Conservation (phyloP, 2,113 vertebrate genomes). For the Noctilio leporinus region DNA sequence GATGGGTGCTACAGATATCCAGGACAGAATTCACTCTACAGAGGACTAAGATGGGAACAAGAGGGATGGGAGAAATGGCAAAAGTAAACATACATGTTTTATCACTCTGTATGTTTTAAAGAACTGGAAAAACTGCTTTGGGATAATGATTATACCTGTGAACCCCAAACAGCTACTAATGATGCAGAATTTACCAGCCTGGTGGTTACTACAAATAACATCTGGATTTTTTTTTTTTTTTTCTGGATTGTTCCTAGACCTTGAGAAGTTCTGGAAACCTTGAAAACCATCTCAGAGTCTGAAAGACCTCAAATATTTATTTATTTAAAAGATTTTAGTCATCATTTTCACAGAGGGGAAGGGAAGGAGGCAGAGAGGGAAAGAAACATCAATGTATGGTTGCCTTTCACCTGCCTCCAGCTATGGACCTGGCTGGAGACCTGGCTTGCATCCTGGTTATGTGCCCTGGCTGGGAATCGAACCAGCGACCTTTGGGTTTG, state of each 20-base stretch:
- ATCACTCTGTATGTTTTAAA: not conserved
- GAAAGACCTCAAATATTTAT: conserved; percentile 44
- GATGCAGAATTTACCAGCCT: not conserved
- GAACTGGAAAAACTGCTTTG: not conserved
- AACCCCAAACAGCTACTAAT: not conserved
- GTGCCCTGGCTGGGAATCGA: too few species aligned
- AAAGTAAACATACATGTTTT: not conserved
- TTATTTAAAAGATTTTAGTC: too few species aligned
- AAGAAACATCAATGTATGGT: too few species aligned
- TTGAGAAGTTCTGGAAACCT: conserved; percentile 34
- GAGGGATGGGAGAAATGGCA: not conserved
- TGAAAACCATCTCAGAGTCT: conserved; percentile 46
- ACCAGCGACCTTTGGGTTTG: too few species aligned
- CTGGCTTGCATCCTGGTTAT: too few species aligned
- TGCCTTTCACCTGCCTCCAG: too few species aligned
- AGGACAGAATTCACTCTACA: not conserved
- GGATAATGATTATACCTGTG: not conserved
- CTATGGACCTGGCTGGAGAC: too few species aligned
- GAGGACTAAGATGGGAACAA: not conserved
- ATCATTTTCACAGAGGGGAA: too few species aligned
- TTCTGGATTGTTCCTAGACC: not conserved
- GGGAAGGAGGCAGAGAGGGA: too few species aligned
- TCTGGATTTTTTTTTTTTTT: not conserved
- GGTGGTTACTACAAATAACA: not conserved
- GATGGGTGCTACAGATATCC: not conserved